A percentile compares a stretch with the other conserved stretches of the same genome.
Evolutionary conservation across 2,113 vertebrate genomes (phyloP).

Genomic region (Pithys albifrons): DNA sequence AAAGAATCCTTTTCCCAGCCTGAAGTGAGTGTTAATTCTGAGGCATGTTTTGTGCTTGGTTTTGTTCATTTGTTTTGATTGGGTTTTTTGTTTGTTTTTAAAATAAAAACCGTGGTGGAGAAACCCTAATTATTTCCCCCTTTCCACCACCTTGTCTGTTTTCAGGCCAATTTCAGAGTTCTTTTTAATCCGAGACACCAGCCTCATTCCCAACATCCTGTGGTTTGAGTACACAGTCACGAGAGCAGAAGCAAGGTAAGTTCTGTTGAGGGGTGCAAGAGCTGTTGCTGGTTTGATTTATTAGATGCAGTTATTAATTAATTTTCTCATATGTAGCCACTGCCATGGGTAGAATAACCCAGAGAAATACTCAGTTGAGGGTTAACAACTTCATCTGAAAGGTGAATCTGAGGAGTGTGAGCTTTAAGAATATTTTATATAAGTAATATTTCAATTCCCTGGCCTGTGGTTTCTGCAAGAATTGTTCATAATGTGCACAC

Average conservation of each 20-base stretch:
- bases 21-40: not conserved
- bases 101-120: not conserved
- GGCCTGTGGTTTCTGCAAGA: not conserved
- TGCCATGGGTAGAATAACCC: not conserved
- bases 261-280: not conserved
- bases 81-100: not conserved
- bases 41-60: not conserved
- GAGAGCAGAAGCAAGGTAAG: conserved; percentile 96
- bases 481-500: not conserved
- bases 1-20: not conserved
- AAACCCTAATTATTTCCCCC: not conserved
- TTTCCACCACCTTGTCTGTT: not conserved
- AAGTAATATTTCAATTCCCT: not conserved
- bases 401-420: not conserved
- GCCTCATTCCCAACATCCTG: conserved; percentile 97
- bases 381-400: not conserved
- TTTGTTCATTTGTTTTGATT: not conserved
- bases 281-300: not conserved
- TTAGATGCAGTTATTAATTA: not conserved
- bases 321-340: not conserved
- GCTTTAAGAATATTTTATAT: not conserved
- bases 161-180: conserved; percentile 95
- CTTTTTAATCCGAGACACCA: conserved; percentile 97
- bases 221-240: conserved; percentile 99
- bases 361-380: not conserved